Percentiles rank a stretch among this genome's conserved stretches.
Evolutionary conservation across 1,140 invertebrate genomes (phyloP).

Genomic region (Drosophila virilis): DNA sequence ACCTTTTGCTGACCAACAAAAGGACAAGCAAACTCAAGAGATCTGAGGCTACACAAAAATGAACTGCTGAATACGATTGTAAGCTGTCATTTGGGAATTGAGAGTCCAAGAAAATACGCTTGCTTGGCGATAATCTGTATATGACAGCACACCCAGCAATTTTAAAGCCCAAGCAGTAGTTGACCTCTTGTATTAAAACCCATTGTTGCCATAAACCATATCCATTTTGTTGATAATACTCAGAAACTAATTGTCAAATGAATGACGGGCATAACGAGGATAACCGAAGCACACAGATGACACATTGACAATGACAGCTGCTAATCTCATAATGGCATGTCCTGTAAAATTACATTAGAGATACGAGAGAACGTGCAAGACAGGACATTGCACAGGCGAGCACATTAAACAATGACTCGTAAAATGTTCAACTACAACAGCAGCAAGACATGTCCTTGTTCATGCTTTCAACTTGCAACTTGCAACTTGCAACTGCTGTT

Average conservation of each 20-base stretch:
- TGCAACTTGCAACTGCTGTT: slow-evolving; percentile 14
- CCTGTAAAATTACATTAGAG: slow-evolving; percentile 69
- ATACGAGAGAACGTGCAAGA: slow-evolving; percentile 50
- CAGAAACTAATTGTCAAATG: slow-evolving; percentile 64
- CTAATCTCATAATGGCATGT: slow-evolving; percentile 39
- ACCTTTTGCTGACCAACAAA: slow-evolving; percentile 70
- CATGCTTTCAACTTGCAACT: slow-evolving; percentile 28
- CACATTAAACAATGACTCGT: slow-evolving; percentile 78
- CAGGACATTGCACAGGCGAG: slow-evolving; percentile 24
- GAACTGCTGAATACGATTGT: slow-evolving; percentile 55
- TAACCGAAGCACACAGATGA: slow-evolving; percentile 22
- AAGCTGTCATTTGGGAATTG: slow-evolving; percentile 66
- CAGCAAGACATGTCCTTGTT: slow-evolving; percentile 42
- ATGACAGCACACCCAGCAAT: slow-evolving; percentile 46
- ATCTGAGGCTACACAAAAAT: slow-evolving; percentile 23
- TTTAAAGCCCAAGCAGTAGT: slow-evolving; percentile 22
- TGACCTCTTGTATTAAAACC: slow-evolving; percentile 33
- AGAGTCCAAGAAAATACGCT: slow-evolving; percentile 53
- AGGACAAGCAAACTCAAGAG: slow-evolving; percentile 20
- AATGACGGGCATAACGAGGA: slow-evolving; percentile 17
- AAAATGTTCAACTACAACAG: slow-evolving; percentile 55
- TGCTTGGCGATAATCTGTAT: slow-evolving; percentile 58
- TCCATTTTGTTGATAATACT: slow-evolving; percentile 27
- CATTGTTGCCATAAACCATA: slow-evolving; percentile 15
- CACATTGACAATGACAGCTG: slow-evolving; percentile 60